These are phyloP conservation scores for Lithodes maja DNA, from an alignment of 2,888 invertebrate species.

Conservation along the genomic window DNA sequence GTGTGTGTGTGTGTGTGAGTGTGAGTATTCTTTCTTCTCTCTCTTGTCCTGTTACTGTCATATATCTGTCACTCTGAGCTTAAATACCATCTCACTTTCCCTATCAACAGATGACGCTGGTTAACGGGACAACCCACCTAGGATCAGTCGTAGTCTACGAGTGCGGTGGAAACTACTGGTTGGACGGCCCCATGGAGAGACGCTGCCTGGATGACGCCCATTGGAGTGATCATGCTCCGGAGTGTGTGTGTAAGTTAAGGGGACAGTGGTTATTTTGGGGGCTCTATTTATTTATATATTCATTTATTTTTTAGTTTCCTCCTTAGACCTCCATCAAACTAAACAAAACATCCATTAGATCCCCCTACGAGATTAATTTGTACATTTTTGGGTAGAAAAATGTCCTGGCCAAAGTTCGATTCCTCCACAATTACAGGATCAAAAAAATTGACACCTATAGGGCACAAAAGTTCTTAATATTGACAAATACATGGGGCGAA, in stretches of 20 bases:
- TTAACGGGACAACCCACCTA: constrained; percentile 91
- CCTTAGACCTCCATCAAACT: too few relatives aligned
- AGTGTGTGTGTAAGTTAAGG: constrained; percentile 84
- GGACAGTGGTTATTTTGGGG: too few relatives aligned
- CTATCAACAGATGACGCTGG: constrained; percentile 79
- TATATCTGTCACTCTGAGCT: background rate
- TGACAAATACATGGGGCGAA: too few relatives aligned
- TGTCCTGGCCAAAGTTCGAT: too few relatives aligned
- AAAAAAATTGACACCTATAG: too few relatives aligned
- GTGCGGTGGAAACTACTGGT: constrained; percentile 86
- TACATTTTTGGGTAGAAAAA: too few relatives aligned
- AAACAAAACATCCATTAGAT: too few relatives aligned
- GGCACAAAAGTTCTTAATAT: too few relatives aligned
- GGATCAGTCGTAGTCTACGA: constrained; percentile 89
- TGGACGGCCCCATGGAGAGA: constrained; percentile 81
- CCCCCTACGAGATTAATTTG: too few relatives aligned
- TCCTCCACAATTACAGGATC: too few relatives aligned
- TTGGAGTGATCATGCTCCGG: constrained; percentile 89
- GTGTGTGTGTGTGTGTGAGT: background rate
- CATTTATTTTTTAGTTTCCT: too few relatives aligned
- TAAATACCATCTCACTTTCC: background rate
- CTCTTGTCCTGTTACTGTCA: background rate
- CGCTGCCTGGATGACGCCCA: constrained; percentile 80
- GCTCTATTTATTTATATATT: too few relatives aligned
- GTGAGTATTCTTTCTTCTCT: background rate